These are phyloP conservation scores for Argyrosomus regius DNA, from an alignment of 2,797 vertebrate species.

Conservation along the genomic window DNA sequence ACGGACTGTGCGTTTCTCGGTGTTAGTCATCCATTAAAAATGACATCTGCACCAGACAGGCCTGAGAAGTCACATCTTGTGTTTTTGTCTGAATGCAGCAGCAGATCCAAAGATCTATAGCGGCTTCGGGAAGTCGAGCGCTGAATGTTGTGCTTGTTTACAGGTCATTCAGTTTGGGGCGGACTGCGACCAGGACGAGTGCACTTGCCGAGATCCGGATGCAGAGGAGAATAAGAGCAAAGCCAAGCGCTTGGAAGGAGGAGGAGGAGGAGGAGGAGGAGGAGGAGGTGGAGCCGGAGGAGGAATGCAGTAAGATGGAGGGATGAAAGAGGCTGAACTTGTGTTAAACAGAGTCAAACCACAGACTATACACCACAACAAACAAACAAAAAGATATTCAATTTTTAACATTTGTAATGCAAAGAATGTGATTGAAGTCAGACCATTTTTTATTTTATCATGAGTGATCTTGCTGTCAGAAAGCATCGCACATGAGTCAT, in stretches of 20 bases:
- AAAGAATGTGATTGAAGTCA: constrained; percentile 46
- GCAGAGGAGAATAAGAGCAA: constrained; percentile 94
- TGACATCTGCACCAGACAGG: constrained; percentile 25
- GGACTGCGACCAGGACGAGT: constrained; percentile 95
- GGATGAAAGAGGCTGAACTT: constrained; percentile 59
- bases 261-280: constrained; percentile 56
- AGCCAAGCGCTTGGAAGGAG: constrained; percentile 59
- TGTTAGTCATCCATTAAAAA: constrained; percentile 44
- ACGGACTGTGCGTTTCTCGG: constrained; percentile 21
- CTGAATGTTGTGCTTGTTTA: constrained; percentile 64
- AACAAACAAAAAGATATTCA: constrained; percentile 47
- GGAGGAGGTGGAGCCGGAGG: constrained; percentile 40
- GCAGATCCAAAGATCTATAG: constrained; percentile 28
- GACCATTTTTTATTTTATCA: constrained; percentile 28
- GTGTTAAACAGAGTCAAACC: constrained; percentile 57
- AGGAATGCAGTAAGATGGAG: constrained; percentile 63
- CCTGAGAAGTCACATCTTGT: constrained; percentile 19
- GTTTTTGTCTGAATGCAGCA: constrained; percentile 17
- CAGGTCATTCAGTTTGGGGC: constrained; percentile 97
- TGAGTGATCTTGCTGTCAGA: constrained; percentile 23
- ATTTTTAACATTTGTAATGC: constrained; percentile 40
- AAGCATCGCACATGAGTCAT: constrained; percentile 43
- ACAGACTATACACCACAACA: constrained; percentile 61
- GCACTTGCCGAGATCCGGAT: constrained; percentile 94
- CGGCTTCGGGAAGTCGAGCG: not conserved